Conservation (phyloP, 2,888 invertebrate genomes). For the Parnassius orleans region DNA sequence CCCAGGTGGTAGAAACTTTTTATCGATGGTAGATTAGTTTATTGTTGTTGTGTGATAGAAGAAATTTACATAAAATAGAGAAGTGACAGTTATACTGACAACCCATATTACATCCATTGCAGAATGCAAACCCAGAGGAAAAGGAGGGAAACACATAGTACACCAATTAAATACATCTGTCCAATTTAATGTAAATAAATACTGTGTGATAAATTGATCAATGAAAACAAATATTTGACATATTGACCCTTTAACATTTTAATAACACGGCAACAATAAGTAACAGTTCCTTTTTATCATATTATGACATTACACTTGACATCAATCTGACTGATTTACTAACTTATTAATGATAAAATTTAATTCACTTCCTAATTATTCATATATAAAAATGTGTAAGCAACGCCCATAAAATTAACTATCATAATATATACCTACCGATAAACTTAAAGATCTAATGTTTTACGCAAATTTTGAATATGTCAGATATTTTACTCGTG, state of each 20-base stretch:
- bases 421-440: not conserved
- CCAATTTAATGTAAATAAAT: slow-evolving; percentile 51
- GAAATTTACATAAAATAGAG: slow-evolving; percentile 28
- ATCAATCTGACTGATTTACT: no score
- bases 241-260: slow-evolving; percentile 16
- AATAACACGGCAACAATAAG: slow-evolving; percentile 25
- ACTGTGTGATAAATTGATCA: slow-evolving; percentile 39
- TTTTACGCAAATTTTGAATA: slow-evolving; percentile 10
- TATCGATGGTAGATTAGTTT: slow-evolving; percentile 58
- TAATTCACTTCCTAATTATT: no score
- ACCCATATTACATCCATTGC: slow-evolving; percentile 73
- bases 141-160: slow-evolving; percentile 72
- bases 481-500: slow-evolving; percentile 26
- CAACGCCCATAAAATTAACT: no score
- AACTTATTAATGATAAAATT: no score
- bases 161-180: slow-evolving; percentile 58
- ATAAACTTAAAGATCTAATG: not conserved
- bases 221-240: slow-evolving; percentile 30
- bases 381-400: no score
- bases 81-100: slow-evolving; percentile 51
- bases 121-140: slow-evolving; percentile 73
- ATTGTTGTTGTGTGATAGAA: slow-evolving; percentile 70
- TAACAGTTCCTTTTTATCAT: slow-evolving; percentile 12
- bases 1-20: slow-evolving; percentile 25
- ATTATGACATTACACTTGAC: not conserved